Conservation (phyloP, 2,797 vertebrate species). For the Acanthornis magna region DNA sequence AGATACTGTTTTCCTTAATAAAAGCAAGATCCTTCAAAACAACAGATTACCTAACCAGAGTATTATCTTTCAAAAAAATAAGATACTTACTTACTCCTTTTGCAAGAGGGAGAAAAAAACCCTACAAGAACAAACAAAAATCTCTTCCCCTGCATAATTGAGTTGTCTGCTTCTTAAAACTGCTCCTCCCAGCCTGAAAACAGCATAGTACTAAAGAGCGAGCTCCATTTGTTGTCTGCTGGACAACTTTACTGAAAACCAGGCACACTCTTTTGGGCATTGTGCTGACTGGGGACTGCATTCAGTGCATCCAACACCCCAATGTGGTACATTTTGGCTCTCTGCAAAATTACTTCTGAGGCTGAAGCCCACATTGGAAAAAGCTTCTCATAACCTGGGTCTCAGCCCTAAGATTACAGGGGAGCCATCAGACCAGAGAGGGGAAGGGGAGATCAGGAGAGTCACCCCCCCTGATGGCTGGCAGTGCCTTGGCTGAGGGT, state of each 20-base stretch:
- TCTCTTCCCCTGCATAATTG: background rate
- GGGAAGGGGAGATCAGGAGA: background rate
- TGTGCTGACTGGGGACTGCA: background rate
- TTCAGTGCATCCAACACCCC: background rate
- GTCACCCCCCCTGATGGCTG: background rate
- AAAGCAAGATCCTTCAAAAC: background rate
- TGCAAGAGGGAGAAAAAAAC: background rate
- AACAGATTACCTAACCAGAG: background rate
- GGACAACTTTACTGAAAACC: background rate
- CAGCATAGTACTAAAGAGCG: background rate
- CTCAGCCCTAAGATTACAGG: background rate
- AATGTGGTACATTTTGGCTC: background rate
- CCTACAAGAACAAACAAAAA: background rate
- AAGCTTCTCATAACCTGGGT: background rate
- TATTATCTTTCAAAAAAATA: slow-evolving; percentile 44
- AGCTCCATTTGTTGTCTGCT: background rate
- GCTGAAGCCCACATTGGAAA: background rate
- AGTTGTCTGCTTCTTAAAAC: background rate
- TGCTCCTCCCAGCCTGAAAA: background rate
- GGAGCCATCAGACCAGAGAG: fast-evolving
- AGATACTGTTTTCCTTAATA: background rate
- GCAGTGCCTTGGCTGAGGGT: background rate
- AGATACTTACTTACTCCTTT: background rate
- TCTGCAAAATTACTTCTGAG: background rate
- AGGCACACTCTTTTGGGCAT: background rate